Evolutionary conservation across 2,113 vertebrate species (phyloP), one percentile per base, ranked within the genome.

Genomic region (Chloebia gouldiae): DNA sequence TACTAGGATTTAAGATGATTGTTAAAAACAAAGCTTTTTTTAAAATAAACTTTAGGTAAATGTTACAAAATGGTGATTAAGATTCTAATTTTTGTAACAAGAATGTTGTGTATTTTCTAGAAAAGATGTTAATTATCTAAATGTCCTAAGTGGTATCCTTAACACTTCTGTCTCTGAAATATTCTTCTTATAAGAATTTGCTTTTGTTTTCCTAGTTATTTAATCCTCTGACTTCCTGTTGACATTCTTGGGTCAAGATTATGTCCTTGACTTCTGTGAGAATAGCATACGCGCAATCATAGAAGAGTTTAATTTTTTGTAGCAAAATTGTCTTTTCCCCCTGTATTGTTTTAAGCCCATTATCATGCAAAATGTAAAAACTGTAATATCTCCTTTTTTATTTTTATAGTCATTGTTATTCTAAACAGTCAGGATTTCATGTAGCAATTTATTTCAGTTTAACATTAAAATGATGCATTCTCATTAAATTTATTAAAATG

Each of bases 1-100:
- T 98, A 98, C 97, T 96, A 96, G 96, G 96, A 97, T 97, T 98
- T 98, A 95, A 97, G 95, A 97, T 88, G 96, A 98, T 96, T 97
- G 97, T 98, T 98, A 97, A 97, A 98, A 98, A 98, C 97, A 98
- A 97, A 95, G 79, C 71, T 91, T 93, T 92, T 93, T 93, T 97
- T 98, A 95, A 97, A 98, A 97, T 95, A 97, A 97, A 98, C 95
- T 97, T 95, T 94, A 98, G 96, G 97, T 97, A 95, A 94, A 97
- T 97, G 92, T 90, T 95, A 92, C 95, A 94, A 96, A 92, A 92
- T 22, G 42, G 50, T 96, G 73, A 93, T 95, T 96, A 93, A 94
- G 86, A 95, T 91, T 85, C 85, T 88, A 84, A 83, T 73, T 59
- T 60, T 71, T 93, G 54, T 81, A 88, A 92, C 54, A 76, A 91